phyloP scores from a whole-genome alignment of 2,888 invertebrate species.

The Cerceris rybyensis region DNA sequence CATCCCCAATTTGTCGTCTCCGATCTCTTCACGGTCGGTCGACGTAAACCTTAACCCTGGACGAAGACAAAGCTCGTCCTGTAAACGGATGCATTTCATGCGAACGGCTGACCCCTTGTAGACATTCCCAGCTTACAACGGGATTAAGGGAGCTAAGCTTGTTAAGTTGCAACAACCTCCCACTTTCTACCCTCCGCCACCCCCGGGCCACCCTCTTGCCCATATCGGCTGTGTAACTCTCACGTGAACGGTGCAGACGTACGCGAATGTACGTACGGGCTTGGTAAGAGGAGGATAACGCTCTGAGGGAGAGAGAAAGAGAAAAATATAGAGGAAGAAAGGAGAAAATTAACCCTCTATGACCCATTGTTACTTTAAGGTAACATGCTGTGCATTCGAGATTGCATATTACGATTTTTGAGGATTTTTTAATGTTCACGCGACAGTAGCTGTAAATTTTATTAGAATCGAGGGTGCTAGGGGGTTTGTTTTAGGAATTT shows the following conservation, averaged over 20 bases:
- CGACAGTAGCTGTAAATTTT: too few species aligned
- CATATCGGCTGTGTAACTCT: constrained; percentile 57
- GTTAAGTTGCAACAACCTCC: constrained; percentile 80
- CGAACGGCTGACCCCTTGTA: constrained; percentile 82
- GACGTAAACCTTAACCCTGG: constrained; percentile 66
- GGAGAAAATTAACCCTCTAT: not conserved
- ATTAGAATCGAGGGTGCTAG: too few species aligned
- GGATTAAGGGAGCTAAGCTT: constrained; percentile 81
- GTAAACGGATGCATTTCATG: constrained; percentile 81
- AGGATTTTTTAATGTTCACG: too few species aligned
- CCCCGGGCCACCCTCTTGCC: not conserved
- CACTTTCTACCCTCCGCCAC: constrained; percentile 27
- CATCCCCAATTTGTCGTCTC: constrained; percentile 54
- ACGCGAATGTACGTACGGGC: constrained; percentile 24
- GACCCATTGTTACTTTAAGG: too few species aligned
- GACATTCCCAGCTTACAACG: constrained; percentile 82
- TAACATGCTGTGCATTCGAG: too few species aligned
- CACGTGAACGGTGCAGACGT: constrained; percentile 37
- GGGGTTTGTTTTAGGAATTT: too few species aligned
- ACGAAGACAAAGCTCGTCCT: constrained; percentile 69
- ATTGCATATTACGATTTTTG: too few species aligned
- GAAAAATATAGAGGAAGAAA: not conserved
- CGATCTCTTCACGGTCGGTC: constrained; percentile 48
- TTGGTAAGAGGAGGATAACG: not conserved
- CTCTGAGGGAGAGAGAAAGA: not conserved